Evolutionary conservation across 2,888 invertebrate species (phyloP).

Genomic region (Pristionchus exspectatus): DNA sequence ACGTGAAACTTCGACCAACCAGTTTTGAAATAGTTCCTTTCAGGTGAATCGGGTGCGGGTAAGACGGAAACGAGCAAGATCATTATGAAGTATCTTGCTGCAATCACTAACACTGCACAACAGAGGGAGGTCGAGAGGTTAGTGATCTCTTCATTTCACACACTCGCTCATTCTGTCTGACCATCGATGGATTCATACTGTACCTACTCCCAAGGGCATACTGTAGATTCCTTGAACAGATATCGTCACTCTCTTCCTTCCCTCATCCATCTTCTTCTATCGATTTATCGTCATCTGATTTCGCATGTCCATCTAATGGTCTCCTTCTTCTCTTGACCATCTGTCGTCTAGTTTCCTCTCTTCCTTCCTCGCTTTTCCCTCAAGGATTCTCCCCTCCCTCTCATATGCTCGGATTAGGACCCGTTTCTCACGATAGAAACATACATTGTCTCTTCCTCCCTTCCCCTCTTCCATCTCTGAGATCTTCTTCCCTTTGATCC

Average conservation of each 20-base stretch:
- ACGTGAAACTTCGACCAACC: not conserved
- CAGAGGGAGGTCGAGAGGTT: constrained; percentile 96
- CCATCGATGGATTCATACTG: no score
- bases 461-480: not conserved
- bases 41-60: constrained; percentile 93
- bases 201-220: not conserved
- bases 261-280: constrained; percentile 26
- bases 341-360: constrained; percentile 44
- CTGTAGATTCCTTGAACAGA: not conserved
- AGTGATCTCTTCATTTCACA: not conserved
- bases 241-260: constrained; percentile 38
- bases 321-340: constrained; percentile 20
- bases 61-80: constrained; percentile 99
- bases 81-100: constrained; percentile 96
- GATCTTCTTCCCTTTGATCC: constrained; percentile 30
- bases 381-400: constrained; percentile 34
- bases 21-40: not conserved
- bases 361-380: constrained; percentile 22
- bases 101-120: constrained; percentile 92
- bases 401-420: constrained; percentile 42
- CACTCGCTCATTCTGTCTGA: not conserved
- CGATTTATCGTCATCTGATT: constrained; percentile 31
- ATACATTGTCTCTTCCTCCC: not conserved
- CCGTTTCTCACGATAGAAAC: constrained; percentile 39
- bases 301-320: constrained; percentile 19